A percentile compares a stretch with the other conserved stretches of the same genome.
Conservation (phyloP, 2,113 vertebrate species). For the Columbina picui region DNA sequence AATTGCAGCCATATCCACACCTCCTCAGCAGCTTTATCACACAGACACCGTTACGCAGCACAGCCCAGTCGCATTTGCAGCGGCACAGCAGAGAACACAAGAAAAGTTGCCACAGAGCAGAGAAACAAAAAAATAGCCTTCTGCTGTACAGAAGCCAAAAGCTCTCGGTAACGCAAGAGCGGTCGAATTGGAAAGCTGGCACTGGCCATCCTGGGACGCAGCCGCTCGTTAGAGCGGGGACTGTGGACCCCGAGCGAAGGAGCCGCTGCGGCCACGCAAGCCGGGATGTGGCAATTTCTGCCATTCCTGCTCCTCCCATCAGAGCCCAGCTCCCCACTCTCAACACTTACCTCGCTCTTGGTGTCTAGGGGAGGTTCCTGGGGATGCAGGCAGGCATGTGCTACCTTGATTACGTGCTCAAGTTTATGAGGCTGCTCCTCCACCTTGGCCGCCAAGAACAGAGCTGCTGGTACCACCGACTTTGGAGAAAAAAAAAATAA, state of each 20-base stretch:
- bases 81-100: not conserved
- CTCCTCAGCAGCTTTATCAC: not conserved
- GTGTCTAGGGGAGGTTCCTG: conserved; percentile 90
- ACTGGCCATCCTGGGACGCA: not conserved
- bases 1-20: not conserved
- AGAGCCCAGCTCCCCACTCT: not conserved
- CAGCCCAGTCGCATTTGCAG: not conserved
- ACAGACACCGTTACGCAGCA: not conserved
- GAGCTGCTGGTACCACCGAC: conserved; percentile 90
- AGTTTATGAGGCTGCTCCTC: conserved; percentile 96
- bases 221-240: not conserved
- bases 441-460: conserved; percentile 96
- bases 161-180: not conserved
- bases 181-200: not conserved
- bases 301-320: not conserved
- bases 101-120: not conserved
- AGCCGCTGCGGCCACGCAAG: not conserved
- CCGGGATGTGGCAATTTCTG: not conserved
- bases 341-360: conserved; percentile 88
- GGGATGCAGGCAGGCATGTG: conserved; percentile 91
- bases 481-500: not conserved
- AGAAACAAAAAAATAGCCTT: not conserved
- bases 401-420: conserved; percentile 96
- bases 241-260: not conserved
- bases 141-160: not conserved